Evolutionary conservation across 2,797 vertebrate species (phyloP), one percentile per base, ranked within the genome.

Genomic region (Sebastes itinus): DNA sequence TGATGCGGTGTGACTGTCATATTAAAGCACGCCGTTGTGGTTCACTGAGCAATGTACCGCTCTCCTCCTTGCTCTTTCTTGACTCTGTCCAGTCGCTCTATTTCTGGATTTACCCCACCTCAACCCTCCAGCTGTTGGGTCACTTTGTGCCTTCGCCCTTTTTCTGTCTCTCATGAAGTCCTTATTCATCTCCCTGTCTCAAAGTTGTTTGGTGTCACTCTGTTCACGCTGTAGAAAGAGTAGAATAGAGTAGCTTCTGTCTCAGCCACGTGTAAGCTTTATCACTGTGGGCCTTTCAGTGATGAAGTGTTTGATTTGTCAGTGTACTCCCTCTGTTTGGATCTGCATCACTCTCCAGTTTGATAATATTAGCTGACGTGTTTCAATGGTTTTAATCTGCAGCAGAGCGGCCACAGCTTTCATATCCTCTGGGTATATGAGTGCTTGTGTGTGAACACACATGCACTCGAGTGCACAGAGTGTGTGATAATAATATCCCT

Each of bases 401-500:
- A 66, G 74, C 67, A 63, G 59, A 69, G 79, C 33, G 2, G 74
- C 61, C 59, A 32, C 69, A 75, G 85, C 61, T 65, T 68, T 55
- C 18, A 27, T 84, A 72, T 84, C 72, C 75, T 80, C 77, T 63
- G 77, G 76, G 76, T 83, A 46, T 75, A 1, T 64, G 65, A 33
- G 72, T 77, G 75, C 82, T 30, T 76, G 33, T 74, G 54, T 82
- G 54, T 76, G 61, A n/a, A 38, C 11, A 3, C 63, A 54, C 56
- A 23, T 58, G 61, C 77, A 65, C 77, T 74, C 9, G 13, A 77
- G 27, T 65, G 80, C 75, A 76, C 75, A 22, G 62, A 67, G 67
- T 46, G 83, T 88, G 85, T 87, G 85, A 92, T 95, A 86, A 94
- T 94, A 93, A 91, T 91, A 89, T 90, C 86, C 85, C 85, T 78